Conservation (phyloP, 2,797 vertebrate species). For the Limnodromus scolopaceus region DNA sequence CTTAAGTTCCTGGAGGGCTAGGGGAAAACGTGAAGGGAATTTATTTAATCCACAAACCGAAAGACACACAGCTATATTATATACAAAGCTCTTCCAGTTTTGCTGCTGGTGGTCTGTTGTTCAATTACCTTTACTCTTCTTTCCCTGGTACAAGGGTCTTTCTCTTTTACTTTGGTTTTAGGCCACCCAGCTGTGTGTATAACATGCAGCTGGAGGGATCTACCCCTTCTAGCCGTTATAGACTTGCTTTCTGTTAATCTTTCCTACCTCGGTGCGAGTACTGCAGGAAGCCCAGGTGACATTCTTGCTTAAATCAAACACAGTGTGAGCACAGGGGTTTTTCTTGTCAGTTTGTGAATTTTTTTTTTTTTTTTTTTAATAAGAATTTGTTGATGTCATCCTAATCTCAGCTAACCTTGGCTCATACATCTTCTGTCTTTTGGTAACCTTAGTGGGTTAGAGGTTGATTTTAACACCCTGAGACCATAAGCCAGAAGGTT, state of each 20-base stretch:
- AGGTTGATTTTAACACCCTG: background rate
- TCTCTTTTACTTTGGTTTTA: background rate
- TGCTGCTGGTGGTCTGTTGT: background rate
- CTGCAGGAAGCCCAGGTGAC: background rate
- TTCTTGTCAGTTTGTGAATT: background rate
- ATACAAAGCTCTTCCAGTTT: background rate
- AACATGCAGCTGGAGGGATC: background rate
- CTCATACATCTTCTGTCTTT: background rate
- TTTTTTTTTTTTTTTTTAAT: background rate
- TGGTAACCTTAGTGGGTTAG: background rate
- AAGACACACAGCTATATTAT: background rate
- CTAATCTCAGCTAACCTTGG: background rate
- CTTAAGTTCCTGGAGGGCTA: background rate
- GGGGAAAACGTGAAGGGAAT: background rate
- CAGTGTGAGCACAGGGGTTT: background rate
- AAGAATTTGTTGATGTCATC: background rate
- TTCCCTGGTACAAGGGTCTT: background rate
- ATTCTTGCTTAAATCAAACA: background rate
- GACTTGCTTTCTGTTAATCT: background rate
- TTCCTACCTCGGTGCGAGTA: rapidly evolving
- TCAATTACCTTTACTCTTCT: background rate
- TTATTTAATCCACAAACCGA: background rate
- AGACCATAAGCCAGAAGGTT: background rate
- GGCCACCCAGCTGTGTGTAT: background rate
- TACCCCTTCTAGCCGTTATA: background rate